Percentiles rank a stretch among this genome's conserved stretches.
phyloP scores from a whole-genome alignment of 2,888 invertebrate species.

The Drosophila sordidapex region DNA sequence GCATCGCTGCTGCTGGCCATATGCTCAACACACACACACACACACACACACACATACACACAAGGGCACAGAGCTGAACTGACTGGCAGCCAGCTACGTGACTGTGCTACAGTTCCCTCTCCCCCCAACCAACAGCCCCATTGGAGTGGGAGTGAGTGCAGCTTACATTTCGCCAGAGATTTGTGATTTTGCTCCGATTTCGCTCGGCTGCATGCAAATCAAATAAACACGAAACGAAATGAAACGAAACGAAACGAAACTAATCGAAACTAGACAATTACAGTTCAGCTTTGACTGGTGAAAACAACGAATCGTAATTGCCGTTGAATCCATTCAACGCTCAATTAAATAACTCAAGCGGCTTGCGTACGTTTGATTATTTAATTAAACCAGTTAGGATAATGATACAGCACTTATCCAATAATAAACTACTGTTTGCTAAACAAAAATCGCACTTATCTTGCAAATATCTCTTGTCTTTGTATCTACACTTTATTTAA shows the following conservation, averaged over 20 bases:
- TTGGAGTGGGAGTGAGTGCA: conserved; percentile 5
- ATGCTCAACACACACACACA: conserved; percentile 24
- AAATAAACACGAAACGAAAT: conserved; percentile 32
- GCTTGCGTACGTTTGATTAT: conserved; percentile 24
- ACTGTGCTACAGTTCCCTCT: conserved; percentile 16
- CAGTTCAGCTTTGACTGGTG: conserved; percentile 40
- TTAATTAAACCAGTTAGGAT: conserved; percentile 14
- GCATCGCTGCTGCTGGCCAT: conserved; percentile 27
- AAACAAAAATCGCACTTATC: neutral
- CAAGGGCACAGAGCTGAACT: conserved; percentile 37
- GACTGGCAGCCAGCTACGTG: conserved; percentile 30
- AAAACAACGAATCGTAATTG: conserved; percentile 62
- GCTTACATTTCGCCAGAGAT: conserved; percentile 19
- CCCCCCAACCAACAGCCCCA: rapidly evolving
- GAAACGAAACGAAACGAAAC: conserved; percentile 31
- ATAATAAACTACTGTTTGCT: neutral
- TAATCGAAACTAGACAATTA: conserved; percentile 35
- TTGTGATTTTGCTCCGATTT: conserved; percentile 45
- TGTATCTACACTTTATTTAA: neutral
- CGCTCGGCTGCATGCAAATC: conserved; percentile 54
- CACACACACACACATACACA: conserved; percentile 4
- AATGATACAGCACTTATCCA: conserved; percentile 11
- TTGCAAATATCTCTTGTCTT: neutral
- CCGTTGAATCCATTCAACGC: conserved; percentile 41
- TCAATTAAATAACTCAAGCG: conserved; percentile 57